phyloP scores from a whole-genome alignment of 1,140 invertebrate genomes.

The Oreohelix idahoensis region DNA sequence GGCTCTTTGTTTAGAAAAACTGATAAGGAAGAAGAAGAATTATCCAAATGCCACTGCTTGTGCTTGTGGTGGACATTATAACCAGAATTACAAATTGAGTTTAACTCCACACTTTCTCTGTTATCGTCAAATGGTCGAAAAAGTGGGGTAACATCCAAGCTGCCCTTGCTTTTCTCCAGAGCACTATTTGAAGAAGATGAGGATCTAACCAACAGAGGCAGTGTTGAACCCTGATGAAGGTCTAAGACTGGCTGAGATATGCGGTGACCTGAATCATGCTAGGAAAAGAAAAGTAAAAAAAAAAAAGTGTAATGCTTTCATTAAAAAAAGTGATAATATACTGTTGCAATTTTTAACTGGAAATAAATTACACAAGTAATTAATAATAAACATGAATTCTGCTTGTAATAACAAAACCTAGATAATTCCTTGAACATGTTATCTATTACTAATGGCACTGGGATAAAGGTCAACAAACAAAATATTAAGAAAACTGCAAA shows the following conservation, averaged over 20 bases:
- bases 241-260: not conserved
- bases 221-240: constrained; percentile 20
- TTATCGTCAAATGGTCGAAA: constrained; percentile 60
- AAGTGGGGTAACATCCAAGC: constrained; percentile 45
- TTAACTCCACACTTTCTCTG: not conserved
- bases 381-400: too few relatives aligned
- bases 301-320: not conserved
- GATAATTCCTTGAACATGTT: too few relatives aligned
- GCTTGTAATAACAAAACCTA: too few relatives aligned
- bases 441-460: too few relatives aligned
- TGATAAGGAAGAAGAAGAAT: constrained; percentile 9
- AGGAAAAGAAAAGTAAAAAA: not conserved
- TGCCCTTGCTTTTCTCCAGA: constrained; percentile 16
- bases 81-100: not conserved
- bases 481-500: too few relatives aligned
- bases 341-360: too few relatives aligned
- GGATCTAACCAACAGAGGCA: constrained; percentile 32
- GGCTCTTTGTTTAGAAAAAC: not conserved
- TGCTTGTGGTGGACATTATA: not conserved
- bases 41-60: not conserved
- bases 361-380: too few relatives aligned
- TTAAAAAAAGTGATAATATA: too few relatives aligned
- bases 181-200: not conserved
- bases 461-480: too few relatives aligned
- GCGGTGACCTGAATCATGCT: constrained; percentile 16